Conservation (phyloP, 2,113 vertebrate species). For the Siphamia tubifer region DNA sequence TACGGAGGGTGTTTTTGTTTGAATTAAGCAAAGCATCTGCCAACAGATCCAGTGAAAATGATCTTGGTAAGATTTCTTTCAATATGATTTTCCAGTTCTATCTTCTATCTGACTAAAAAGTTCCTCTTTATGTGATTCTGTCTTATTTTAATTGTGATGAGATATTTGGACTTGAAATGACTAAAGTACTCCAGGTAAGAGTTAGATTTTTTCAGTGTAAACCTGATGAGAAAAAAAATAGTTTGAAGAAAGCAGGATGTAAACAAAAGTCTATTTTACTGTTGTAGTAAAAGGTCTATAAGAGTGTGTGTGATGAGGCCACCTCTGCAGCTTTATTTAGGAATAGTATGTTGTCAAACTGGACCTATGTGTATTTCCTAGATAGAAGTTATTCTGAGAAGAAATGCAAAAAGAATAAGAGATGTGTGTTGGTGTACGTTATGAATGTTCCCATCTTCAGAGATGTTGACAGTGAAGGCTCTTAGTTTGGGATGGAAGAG, state of each 20-base stretch:
- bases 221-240: neutral
- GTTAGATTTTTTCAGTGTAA: too few species aligned
- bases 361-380: slow-evolving; percentile 59
- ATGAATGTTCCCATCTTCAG: slow-evolving; percentile 25
- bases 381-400: slow-evolving; percentile 37
- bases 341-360: slow-evolving; percentile 42
- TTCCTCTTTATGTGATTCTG: too few species aligned
- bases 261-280: slow-evolving; percentile 3
- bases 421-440: slow-evolving; percentile 29
- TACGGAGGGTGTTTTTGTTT: too few species aligned
- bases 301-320: slow-evolving; percentile 7
- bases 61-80: too few species aligned
- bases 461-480: slow-evolving; percentile 35
- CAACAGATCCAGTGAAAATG: too few species aligned
- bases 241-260: slow-evolving; percentile 8
- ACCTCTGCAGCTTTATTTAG: slow-evolving; percentile 46
- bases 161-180: too few species aligned
- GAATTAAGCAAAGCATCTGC: too few species aligned
- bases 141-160: too few species aligned
- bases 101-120: too few species aligned
- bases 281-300: slow-evolving; percentile 22
- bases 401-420: slow-evolving; percentile 37
- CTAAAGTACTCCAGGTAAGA: too few species aligned
- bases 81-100: too few species aligned
- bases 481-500: slow-evolving; percentile 51